Percentiles rank a stretch among this genome's conserved stretches.
Conservation (phyloP, 2,797 vertebrate species). For the Mycteria americana region DNA sequence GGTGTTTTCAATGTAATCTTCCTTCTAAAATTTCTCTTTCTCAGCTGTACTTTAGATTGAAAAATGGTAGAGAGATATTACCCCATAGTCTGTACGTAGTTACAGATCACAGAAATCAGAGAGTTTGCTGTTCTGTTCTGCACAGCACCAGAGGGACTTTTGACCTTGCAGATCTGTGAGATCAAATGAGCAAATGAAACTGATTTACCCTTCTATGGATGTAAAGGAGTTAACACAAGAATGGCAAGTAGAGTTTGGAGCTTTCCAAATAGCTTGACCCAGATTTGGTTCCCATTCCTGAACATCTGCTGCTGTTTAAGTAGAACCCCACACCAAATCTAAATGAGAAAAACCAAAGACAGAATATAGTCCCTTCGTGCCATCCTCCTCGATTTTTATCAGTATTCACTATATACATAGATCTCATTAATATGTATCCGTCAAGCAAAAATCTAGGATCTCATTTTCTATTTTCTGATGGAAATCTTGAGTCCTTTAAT, state of each 20-base stretch:
- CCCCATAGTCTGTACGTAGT: background rate
- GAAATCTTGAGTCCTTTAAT: background rate
- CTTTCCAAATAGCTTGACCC: background rate
- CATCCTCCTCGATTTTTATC: background rate
- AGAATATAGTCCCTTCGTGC: background rate
- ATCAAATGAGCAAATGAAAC: background rate
- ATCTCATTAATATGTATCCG: background rate
- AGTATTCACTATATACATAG: background rate
- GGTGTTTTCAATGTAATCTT: background rate
- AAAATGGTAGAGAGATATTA: background rate
- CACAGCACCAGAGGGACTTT: background rate
- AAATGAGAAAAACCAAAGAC: background rate
- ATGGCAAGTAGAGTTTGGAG: background rate
- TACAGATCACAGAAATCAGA: background rate
- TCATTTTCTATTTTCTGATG: constrained; percentile 2
- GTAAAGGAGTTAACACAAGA: background rate
- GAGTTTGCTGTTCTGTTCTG: background rate
- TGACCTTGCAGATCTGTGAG: background rate
- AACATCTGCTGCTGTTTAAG: background rate
- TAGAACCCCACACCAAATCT: background rate
- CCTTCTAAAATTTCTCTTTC: background rate
- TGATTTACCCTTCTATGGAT: background rate
- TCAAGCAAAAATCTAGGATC: background rate
- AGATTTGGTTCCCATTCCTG: background rate
- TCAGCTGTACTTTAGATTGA: background rate